These are phyloP conservation scores for Morone saxatilis DNA, from an alignment of 2,113 vertebrate species.

Conservation along the genomic window DNA sequence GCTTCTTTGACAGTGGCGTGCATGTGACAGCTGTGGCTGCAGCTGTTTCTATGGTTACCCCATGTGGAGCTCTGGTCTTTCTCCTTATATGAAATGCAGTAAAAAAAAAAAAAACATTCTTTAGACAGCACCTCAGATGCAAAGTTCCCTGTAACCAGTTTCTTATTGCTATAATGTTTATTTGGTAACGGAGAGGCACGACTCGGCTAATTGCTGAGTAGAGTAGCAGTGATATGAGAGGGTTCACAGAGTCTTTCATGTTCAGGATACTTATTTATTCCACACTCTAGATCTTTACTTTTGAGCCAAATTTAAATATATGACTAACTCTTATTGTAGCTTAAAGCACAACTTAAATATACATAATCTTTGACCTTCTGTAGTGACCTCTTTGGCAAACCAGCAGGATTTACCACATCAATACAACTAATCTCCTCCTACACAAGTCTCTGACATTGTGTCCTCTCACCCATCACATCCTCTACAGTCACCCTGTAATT, in stretches of 20 bases:
- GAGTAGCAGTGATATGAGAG: background rate
- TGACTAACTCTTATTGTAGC: background rate
- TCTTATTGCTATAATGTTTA: slow-evolving; percentile 17
- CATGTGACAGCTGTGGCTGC: slow-evolving; percentile 9
- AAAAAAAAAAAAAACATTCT: background rate
- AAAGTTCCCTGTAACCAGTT: background rate
- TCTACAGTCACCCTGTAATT: background rate
- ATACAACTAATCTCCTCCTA: slow-evolving; percentile 22
- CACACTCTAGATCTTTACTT: background rate
- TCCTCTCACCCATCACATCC: background rate
- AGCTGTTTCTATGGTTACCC: slow-evolving; percentile 43
- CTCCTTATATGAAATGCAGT: background rate
- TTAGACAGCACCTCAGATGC: background rate
- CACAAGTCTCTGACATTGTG: background rate
- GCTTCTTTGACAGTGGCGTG: background rate
- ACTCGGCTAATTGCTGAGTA: background rate
- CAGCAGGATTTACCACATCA: background rate
- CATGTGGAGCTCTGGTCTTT: background rate
- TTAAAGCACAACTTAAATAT: background rate
- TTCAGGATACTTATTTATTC: slow-evolving; percentile 3
- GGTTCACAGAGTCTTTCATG: slow-evolving; percentile 3
- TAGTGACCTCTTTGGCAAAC: slow-evolving; percentile 1
- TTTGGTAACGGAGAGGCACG: slow-evolving; percentile 4
- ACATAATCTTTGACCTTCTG: background rate
- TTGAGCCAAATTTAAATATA: background rate